phyloP scores from a whole-genome alignment of 2,888 invertebrate species.

The Macrosiphum euphorbiae region DNA sequence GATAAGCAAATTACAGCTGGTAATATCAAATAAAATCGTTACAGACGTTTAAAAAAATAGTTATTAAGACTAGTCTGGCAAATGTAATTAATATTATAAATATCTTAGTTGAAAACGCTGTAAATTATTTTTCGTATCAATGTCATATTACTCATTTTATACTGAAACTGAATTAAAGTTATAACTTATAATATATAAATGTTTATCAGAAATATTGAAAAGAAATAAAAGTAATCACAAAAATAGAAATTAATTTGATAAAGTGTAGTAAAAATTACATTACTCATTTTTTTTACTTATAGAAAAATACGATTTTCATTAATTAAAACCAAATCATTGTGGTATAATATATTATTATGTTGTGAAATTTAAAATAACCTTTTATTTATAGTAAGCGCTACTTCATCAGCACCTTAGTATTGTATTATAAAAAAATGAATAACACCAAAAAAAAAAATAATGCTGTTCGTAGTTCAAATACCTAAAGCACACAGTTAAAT shows the following conservation, averaged over 20 bases:
- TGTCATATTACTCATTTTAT: not conserved
- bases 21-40: not conserved
- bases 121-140: not conserved
- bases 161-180: not conserved
- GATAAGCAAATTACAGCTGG: not conserved
- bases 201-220: not conserved
- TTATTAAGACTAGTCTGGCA: not conserved
- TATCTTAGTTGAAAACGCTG: not conserved
- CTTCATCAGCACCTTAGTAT: not conserved
- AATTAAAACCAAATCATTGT: not conserved
- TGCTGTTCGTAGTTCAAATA: not conserved
- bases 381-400: not conserved
- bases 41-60: not conserved
- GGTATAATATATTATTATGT: not conserved
- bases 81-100: not conserved
- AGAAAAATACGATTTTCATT: not conserved
- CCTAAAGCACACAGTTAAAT: not conserved
- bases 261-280: not conserved
- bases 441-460: not conserved
- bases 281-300: not conserved
- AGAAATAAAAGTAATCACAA: not conserved
- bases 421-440: not conserved
- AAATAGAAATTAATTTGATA: too few relatives aligned
- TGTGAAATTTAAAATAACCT: not conserved
- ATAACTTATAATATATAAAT: not conserved